Percentiles rank a stretch among this genome's conserved stretches.
Conservation (phyloP, 2,113 vertebrate species). For the Cyprinus carpio region DNA sequence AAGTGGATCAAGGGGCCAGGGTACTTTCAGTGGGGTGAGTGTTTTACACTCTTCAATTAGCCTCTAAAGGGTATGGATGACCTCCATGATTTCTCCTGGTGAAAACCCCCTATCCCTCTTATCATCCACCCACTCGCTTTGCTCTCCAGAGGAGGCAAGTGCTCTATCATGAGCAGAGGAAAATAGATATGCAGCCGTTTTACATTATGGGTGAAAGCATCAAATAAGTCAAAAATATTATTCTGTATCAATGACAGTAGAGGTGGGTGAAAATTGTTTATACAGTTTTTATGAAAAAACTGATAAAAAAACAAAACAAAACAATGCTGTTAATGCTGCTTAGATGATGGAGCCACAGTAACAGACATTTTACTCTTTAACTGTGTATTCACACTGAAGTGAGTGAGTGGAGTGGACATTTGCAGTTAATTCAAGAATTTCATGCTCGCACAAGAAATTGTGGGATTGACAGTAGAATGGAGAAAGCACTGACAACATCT, state of each 20-base stretch:
- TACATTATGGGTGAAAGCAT: constrained; percentile 3
- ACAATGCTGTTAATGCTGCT: no score
- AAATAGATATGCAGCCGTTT: neutral
- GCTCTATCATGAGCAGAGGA: neutral
- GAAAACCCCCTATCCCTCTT: constrained; percentile 15
- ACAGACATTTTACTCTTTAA: no score
- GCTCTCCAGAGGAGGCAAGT: neutral
- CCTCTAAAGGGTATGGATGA: constrained; percentile 1
- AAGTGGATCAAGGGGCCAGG: neutral
- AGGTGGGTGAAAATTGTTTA: no score
- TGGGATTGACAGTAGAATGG: neutral
- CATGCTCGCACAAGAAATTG: neutral
- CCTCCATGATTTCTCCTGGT: neutral
- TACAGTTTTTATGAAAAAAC: no score
- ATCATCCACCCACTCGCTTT: neutral
- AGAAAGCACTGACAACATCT: neutral
- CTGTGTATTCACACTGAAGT: no score
- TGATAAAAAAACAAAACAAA: no score
- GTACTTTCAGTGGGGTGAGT: neutral
- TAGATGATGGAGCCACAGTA: no score
- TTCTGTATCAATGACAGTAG: neutral
- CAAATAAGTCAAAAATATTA: neutral
- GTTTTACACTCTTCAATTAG: constrained; percentile 42
- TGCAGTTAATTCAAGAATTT: no score
- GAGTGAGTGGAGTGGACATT: no score